Base-by-base conservation (phyloP, 2,113 vertebrate genomes). In the Perca fluviatilis region DNA sequence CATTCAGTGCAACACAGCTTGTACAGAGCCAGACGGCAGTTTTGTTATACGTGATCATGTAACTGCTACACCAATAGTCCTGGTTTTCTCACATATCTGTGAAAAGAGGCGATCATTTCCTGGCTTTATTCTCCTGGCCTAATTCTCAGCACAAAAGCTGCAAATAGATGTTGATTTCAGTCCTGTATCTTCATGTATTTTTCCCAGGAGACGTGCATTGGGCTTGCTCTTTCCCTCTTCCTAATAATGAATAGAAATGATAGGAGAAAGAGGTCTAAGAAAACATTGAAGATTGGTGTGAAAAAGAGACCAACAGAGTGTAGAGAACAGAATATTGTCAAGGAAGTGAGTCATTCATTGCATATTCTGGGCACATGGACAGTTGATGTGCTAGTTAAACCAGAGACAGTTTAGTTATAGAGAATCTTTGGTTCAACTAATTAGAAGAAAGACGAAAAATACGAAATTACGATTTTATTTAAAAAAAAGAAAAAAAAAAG, bases 111-210 rank as follows among this genome's bases (percentile, higher is more conserved):
- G 0, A 40, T 67, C 23, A 51, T 72, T 58, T 27, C 15, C 11
- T 27, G 27, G 9, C 23, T 80, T 75, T 16, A 27, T 79, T 86
- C 25, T 60, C 51, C 33, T 72, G 75, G 60, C 46, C 71, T 72
- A 19, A 68, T 81, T 77, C 21, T 86, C 54, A 70, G 60, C 30
- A 54, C 54, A 47, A 67, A 73, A 72, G 80, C 75, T 67, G 72
- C 18, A 54, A 56, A 82, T 71, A 79, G 27, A 68, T 7, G 40
- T 74, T 11, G 30, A 74, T 84, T 65, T 56, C 75, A 58, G 43
- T 60, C 62, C 23, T 86, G 81, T 71, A 18, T 80, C 72, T 77
- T 79, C 70, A 33, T 79, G 63, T 51, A 15, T 81, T 67, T 53
- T 43, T 70, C 82, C n/a, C 77, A 18, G 68, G 54, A 85, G 67